A percentile compares a stretch with the other conserved stretches of the same genome.
Conservation (phyloP, 2,888 invertebrate genomes). For the Chalcosyrphus nemorum region DNA sequence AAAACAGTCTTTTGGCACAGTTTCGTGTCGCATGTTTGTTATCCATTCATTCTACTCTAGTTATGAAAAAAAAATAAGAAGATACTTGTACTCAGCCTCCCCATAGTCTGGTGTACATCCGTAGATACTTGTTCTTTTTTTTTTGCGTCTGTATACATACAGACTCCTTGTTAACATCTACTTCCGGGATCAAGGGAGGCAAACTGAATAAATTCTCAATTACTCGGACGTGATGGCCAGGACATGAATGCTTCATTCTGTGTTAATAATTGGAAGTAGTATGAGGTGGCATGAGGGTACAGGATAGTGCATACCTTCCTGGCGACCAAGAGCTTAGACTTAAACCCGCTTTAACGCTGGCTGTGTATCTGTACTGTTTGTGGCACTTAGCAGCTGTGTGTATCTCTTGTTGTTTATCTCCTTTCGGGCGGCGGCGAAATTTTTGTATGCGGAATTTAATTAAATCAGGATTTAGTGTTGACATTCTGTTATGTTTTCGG, state of each 20-base stretch:
- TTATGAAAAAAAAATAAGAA: not conserved
- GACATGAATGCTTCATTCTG: constrained; percentile 41
- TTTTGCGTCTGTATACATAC: not conserved
- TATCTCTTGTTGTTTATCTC: too few relatives aligned
- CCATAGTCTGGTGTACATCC: constrained; percentile 37
- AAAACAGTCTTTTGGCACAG: constrained; percentile 22
- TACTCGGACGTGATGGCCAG: constrained; percentile 43
- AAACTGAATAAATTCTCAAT: constrained; percentile 64
- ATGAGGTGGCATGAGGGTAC: not conserved
- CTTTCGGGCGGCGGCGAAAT: too few relatives aligned
- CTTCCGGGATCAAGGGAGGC: constrained; percentile 47
- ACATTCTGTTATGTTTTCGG: constrained; percentile 53
- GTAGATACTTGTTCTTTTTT: too few relatives aligned
- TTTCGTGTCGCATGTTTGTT: constrained; percentile 40
- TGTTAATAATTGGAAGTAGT: constrained; percentile 51
- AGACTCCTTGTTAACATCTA: constrained; percentile 58
- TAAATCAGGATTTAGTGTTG: constrained; percentile 71
- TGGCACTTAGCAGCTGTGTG: constrained; percentile 33
- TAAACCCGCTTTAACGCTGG: constrained; percentile 28
- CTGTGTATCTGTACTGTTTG: constrained; percentile 5
- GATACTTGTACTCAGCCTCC: not conserved
- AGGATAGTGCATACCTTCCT: not conserved
- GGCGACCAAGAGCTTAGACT: constrained; percentile 40
- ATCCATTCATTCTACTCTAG: constrained; percentile 2
- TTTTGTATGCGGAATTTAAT: constrained; percentile 61